Evolutionary conservation across 2,113 vertebrate genomes (phyloP).

Genomic region (Aramus guarauna): DNA sequence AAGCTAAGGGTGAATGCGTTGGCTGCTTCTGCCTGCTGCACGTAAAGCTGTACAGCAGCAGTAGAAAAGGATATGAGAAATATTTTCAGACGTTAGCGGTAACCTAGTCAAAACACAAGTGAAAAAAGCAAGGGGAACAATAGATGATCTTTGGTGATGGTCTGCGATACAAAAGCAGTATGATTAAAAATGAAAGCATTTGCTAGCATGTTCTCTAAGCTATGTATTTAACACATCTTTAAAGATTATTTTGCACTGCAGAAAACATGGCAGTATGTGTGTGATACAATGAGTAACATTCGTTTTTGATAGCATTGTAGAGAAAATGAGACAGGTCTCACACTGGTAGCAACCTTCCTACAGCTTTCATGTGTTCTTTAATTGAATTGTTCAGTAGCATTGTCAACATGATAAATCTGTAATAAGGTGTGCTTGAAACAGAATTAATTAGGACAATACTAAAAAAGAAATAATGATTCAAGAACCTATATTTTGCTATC

Average conservation of each 20-base stretch:
- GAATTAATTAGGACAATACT: neutral
- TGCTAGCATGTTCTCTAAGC: neutral
- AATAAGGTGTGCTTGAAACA: neutral
- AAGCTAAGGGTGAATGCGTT: neutral
- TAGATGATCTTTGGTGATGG: neutral
- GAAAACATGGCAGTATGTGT: neutral
- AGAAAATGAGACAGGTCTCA: neutral
- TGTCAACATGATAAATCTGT: neutral
- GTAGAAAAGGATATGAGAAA: neutral
- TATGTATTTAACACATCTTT: neutral
- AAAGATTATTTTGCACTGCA: neutral
- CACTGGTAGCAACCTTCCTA: neutral
- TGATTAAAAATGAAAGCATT: neutral
- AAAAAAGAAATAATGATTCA: neutral
- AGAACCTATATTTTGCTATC: neutral
- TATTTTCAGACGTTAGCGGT: neutral
- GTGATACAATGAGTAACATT: neutral
- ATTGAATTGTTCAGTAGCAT: neutral
- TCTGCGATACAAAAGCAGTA: neutral
- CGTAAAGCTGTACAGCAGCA: neutral
- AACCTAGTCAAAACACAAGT: neutral
- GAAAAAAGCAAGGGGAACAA: slow-evolving; percentile 9
- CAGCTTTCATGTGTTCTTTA: neutral
- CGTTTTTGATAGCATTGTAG: neutral
- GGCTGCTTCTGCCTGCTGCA: neutral